phyloP scores from a whole-genome alignment of 23 tunicate species.

The Halocynthia roretzi region DNA sequence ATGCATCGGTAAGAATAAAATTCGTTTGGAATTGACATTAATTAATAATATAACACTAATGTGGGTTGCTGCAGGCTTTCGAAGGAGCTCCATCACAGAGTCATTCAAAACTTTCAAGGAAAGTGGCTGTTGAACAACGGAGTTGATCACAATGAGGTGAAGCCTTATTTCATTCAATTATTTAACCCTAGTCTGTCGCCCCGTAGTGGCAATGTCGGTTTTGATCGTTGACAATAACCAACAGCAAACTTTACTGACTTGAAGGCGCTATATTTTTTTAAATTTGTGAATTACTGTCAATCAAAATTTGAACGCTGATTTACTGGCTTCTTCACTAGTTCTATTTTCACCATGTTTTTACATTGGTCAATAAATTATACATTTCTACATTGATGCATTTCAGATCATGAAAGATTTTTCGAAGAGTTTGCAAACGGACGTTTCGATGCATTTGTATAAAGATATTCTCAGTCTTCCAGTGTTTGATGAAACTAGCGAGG shows the following conservation, averaged over 20 bases:
- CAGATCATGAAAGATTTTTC: conserved; percentile 69
- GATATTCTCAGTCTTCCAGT: conserved; percentile 50
- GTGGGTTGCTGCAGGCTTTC: conserved; percentile 14
- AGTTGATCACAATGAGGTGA: conserved; percentile 45
- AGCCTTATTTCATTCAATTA: too few relatives aligned
- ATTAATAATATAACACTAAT: neutral
- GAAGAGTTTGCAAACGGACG: conserved; percentile 40
- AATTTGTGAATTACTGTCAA: neutral
- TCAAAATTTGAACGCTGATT: neutral
- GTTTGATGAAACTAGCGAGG: conserved; percentile 23
- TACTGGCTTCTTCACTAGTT: neutral
- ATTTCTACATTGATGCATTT: neutral
- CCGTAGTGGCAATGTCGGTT: too few relatives aligned
- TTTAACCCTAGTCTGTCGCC: too few relatives aligned
- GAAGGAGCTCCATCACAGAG: conserved; percentile 32
- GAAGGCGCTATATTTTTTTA: neutral
- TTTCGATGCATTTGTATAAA: conserved; percentile 46
- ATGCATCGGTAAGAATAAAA: conserved; percentile 21
- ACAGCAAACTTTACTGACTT: neutral
- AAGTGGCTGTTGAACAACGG: conserved; percentile 51
- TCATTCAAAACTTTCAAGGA: conserved; percentile 51
- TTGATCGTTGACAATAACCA: too few relatives aligned
- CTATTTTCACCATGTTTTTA: neutral
- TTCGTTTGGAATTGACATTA: neutral
- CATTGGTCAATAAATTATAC: too few relatives aligned